Base-by-base conservation (phyloP, 2,888 invertebrate species). In the Sarcophaga variegata region DNA sequence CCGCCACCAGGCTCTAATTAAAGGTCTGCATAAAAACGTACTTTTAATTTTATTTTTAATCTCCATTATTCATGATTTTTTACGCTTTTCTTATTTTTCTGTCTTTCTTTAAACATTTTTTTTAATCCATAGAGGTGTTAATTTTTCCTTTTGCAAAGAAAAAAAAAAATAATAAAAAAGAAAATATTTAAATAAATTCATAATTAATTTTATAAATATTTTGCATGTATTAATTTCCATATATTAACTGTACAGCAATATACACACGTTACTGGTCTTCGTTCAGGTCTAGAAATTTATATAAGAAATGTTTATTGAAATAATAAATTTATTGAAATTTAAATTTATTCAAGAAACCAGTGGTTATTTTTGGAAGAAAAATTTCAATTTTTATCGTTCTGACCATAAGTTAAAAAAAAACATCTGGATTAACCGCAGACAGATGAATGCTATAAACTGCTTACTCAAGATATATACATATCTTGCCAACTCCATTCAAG, bases 201-300 rank as follows among this genome's bases (percentile, higher is more conserved):
- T 67, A 67, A 67, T 67, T 49, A 45, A 47, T 69, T 69, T 69
- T 69, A 69, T 69, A 69, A 69, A 69, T 49, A 69, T 69, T 67
- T 69, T 22, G 22, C 47, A 69, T 69, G 47, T 49, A 69, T 49
- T 20, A 69, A 69, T 67, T 67, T 54, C 17, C 17, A 45, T 67
- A n/a, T 17, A 45, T 67, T 67, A 37, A n/a, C 3, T 37, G 3
- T 8, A 54, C 37, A 37, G 37, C 37, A 8, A 10, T 37, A 2
- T 37, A 37, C 37, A 37, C 37, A 37, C 14, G 27, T 25, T 27
- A 6, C 27, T 64, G 12, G 14, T 12, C 14, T 12, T 63, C 22
- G 25, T 22, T 63, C 63, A 64, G 17, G 2, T 64, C 64, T 27
- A 27, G 64, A 64, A 64, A 27, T 64, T 64, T 25, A 37, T 37